Conservation (phyloP, 2,113 vertebrate genomes). For the Hymenochirus boettgeri region DNA sequence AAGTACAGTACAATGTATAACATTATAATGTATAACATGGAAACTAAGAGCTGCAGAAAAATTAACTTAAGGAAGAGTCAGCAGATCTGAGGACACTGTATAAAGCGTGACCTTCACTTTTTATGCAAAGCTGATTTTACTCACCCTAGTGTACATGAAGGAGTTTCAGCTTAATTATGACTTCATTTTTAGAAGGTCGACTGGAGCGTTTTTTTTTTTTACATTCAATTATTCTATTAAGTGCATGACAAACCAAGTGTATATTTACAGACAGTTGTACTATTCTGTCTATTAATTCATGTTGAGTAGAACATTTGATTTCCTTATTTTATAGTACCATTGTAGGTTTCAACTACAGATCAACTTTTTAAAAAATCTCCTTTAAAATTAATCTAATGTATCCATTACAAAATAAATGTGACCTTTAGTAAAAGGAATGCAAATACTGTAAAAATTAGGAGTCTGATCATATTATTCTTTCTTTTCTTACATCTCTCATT, state of each 20-base stretch:
- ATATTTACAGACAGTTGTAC: not conserved
- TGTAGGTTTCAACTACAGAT: no score
- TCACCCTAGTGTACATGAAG: not conserved
- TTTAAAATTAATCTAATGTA: no score
- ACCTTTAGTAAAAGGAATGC: no score
- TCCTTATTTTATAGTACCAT: no score
- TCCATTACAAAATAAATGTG: no score
- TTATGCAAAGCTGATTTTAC: slow-evolving; percentile 25
- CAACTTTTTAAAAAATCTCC: no score
- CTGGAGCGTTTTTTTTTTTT: not conserved
- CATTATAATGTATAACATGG: no score
- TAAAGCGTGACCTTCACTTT: slow-evolving; percentile 24
- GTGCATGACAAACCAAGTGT: slow-evolving; percentile 1
- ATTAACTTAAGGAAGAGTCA: slow-evolving; percentile 13
- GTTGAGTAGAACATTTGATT: no score
- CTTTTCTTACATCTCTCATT: no score
- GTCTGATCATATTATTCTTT: no score
- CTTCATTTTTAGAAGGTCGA: slow-evolving; percentile 12
- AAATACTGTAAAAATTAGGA: no score
- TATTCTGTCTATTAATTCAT: not conserved
- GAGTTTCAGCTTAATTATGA: slow-evolving; percentile 1
- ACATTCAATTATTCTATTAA: not conserved
- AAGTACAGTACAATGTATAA: no score
- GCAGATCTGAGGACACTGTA: slow-evolving; percentile 23
- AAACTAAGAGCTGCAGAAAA: slow-evolving; percentile 8